These are phyloP conservation scores for Drosophila ananassae DNA, from an alignment of 1,140 invertebrate species.

Conservation along the genomic window DNA sequence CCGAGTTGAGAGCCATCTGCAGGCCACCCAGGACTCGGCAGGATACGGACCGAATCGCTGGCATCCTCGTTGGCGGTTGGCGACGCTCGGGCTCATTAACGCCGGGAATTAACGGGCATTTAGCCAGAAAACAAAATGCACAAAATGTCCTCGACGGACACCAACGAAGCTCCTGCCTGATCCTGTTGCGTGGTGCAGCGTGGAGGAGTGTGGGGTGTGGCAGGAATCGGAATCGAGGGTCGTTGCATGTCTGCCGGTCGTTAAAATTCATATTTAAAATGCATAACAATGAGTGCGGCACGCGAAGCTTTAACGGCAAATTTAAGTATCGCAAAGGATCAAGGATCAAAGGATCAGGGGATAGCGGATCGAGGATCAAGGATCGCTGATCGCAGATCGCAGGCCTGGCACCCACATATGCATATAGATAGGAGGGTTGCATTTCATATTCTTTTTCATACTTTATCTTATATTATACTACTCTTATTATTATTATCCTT, in stretches of 20 bases:
- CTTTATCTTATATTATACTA: neutral
- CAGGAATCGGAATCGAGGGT: conserved; percentile 1
- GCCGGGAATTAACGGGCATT: conserved; percentile 72
- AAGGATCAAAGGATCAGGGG: conserved; percentile 35
- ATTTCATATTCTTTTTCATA: neutral
- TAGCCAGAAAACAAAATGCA: conserved; percentile 52
- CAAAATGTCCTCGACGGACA: conserved; percentile 33
- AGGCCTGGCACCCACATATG: conserved; percentile 44
- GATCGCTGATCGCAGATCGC: conserved; percentile 8
- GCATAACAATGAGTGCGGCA: conserved; percentile 78
- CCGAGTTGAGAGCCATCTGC: conserved; percentile 33
- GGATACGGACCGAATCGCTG: conserved; percentile 6
- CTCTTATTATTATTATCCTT: neutral
- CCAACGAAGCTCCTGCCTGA: conserved; percentile 25
- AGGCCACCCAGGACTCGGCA: conserved; percentile 34
- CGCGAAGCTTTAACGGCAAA: conserved; percentile 57
- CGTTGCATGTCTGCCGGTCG: conserved; percentile 65
- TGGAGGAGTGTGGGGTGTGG: neutral
- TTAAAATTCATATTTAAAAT: conserved; percentile 80
- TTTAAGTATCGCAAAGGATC: conserved; percentile 48
- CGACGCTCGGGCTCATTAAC: conserved; percentile 67
- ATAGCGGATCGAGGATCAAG: conserved; percentile 3
- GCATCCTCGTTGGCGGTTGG: conserved; percentile 30
- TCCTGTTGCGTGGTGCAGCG: no score
- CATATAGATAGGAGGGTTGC: conserved; percentile 2